These are phyloP conservation scores for Brachionus plicatilis DNA, from an alignment of 1,140 invertebrate species.

Conservation along the genomic window DNA sequence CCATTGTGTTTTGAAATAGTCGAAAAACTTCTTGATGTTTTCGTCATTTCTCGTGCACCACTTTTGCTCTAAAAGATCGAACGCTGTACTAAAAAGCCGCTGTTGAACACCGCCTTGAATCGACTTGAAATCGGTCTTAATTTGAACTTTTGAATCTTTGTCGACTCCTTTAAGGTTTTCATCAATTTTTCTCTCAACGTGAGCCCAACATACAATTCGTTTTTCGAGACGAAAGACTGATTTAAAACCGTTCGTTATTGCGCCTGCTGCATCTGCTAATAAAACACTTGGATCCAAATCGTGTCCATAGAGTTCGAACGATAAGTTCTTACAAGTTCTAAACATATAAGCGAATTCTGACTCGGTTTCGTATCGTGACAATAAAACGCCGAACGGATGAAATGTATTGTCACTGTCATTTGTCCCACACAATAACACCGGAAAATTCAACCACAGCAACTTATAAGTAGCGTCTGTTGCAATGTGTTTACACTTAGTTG, in stretches of 20 bases:
- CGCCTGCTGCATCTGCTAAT: too few species aligned
- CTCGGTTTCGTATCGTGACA: background rate
- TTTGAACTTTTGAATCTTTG: background rate
- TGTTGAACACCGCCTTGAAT: background rate
- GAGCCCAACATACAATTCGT: conserved; percentile 21
- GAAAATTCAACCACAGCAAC: background rate
- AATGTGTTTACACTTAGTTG: too few species aligned
- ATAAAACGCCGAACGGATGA: conserved; percentile 11
- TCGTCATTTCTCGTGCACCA: background rate
- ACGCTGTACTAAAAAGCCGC: background rate
- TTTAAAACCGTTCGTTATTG: conserved; percentile 22
- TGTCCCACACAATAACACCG: background rate
- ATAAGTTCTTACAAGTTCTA: background rate
- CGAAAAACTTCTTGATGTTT: background rate
- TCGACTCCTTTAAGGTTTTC: background rate
- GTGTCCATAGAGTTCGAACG: background rate
- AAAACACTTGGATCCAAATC: background rate
- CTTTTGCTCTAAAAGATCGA: background rate
- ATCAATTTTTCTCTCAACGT: background rate
- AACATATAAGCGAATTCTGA: conserved; percentile 4
- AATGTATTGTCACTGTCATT: background rate
- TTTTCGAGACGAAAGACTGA: conserved; percentile 1
- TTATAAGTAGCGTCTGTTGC: conserved; percentile 1
- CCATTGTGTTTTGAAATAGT: background rate
- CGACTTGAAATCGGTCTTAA: background rate